Evolutionary conservation across 1,140 invertebrate species (phyloP).

Genomic region (Dendrolimus kikuchii): DNA sequence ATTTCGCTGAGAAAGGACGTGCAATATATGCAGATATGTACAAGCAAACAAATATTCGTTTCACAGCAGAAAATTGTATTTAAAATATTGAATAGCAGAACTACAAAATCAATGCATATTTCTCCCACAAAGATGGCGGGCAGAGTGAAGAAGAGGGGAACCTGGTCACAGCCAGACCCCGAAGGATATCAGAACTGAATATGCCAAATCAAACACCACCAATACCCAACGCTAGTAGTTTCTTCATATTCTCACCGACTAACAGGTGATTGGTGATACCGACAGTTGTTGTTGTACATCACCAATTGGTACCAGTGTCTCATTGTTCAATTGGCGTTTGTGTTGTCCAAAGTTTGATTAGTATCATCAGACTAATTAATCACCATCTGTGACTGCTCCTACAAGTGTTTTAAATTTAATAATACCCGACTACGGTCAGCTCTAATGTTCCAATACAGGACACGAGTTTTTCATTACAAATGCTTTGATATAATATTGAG

Average conservation of each 20-base stretch:
- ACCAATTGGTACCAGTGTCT: slow-evolving; percentile 52
- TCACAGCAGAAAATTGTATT: too few species aligned
- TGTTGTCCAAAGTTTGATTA: slow-evolving; percentile 27
- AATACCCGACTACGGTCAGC: too few species aligned
- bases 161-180: slow-evolving; percentile 83
- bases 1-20: too few species aligned
- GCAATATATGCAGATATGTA: too few species aligned
- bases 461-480: too few species aligned
- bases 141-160: slow-evolving; percentile 75
- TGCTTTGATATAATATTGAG: too few species aligned
- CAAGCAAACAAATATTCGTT: too few species aligned
- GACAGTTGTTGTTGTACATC: slow-evolving; percentile 4
- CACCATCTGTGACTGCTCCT: slow-evolving; percentile 10
- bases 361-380: slow-evolving; percentile 18
- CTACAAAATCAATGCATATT: slow-evolving; percentile 30
- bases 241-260: slow-evolving; percentile 96
- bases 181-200: slow-evolving; percentile 93
- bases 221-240: slow-evolving; percentile 94
- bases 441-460: too few species aligned
- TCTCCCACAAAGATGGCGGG: slow-evolving; percentile 61
- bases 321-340: slow-evolving; percentile 56
- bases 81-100: slow-evolving; percentile 7
- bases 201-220: slow-evolving; percentile 90
- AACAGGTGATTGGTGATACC: slow-evolving; percentile 83
- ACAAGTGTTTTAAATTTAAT: slow-evolving; percentile 9